phyloP scores from a whole-genome alignment of 2,888 invertebrate genomes.

The Actias luna region DNA sequence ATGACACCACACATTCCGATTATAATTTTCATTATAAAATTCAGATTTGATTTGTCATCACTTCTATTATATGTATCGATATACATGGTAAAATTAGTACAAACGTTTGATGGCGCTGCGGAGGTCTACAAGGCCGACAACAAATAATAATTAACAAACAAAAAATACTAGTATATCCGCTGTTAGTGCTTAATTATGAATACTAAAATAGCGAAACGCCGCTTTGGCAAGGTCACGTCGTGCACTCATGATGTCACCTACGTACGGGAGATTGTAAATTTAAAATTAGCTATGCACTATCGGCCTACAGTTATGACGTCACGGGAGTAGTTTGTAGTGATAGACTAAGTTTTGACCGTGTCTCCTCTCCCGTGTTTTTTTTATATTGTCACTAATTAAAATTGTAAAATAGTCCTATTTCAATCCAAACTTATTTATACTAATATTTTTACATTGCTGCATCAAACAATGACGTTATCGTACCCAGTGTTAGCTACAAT shows the following conservation, averaged over 20 bases:
- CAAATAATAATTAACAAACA: background rate
- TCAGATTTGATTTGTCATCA: too few relatives aligned
- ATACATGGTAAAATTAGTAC: background rate
- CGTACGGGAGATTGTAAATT: background rate
- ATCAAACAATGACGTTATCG: too few relatives aligned
- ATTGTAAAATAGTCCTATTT: too few relatives aligned
- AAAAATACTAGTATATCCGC: background rate
- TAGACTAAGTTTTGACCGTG: background rate
- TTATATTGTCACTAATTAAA: background rate
- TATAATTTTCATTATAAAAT: too few relatives aligned
- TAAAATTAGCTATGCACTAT: constrained; percentile 4
- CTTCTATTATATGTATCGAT: too few relatives aligned
- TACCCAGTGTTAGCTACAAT: too few relatives aligned
- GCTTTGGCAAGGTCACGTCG: background rate
- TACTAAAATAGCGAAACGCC: constrained; percentile 7
- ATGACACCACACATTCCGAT: too few relatives aligned
- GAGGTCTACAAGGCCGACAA: background rate
- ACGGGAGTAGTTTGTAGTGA: background rate
- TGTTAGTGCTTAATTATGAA: background rate
- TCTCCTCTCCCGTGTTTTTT: background rate
- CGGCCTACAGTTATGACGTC: background rate
- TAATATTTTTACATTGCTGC: too few relatives aligned
- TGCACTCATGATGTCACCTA: background rate
- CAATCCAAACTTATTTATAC: too few relatives aligned
- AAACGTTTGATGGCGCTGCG: background rate